phyloP scores from a whole-genome alignment of 2,888 invertebrate genomes.

The Leptogaster cylindrica region DNA sequence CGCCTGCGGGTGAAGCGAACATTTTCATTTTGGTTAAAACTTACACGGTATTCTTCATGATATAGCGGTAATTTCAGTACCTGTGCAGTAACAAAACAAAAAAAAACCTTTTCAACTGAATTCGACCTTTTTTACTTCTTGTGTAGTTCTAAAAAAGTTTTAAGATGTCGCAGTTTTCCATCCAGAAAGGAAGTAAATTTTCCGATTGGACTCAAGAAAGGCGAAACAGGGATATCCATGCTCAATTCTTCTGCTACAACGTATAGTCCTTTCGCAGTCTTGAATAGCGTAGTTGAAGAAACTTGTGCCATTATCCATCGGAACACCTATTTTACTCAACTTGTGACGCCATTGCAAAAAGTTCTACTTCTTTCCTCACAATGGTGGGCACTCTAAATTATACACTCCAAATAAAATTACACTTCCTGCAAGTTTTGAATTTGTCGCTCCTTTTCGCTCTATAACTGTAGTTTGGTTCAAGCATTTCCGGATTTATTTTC shows the following conservation, averaged over 20 bases:
- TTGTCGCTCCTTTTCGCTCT: background rate
- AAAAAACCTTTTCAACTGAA: conserved; percentile 14
- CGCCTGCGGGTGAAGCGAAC: conserved; percentile 21
- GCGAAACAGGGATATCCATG: conserved; percentile 12
- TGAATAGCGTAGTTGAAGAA: conserved; percentile 12
- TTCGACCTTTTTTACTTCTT: background rate
- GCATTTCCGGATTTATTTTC: background rate
- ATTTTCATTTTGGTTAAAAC: conserved; percentile 29
- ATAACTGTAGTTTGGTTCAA: too few species aligned
- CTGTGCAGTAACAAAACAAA: conserved; percentile 27
- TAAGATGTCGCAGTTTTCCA: conserved; percentile 32
- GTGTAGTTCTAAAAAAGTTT: conserved; percentile 25
- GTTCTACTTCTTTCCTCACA: conserved; percentile 32
- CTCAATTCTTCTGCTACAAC: conserved; percentile 29
- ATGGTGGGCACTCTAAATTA: conserved; percentile 27
- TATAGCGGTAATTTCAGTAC: conserved; percentile 12
- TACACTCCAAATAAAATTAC: conserved; percentile 38
- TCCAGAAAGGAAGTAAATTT: conserved; percentile 19
- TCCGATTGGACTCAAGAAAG: conserved; percentile 24
- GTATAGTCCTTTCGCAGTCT: background rate
- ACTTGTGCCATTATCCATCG: conserved; percentile 33
- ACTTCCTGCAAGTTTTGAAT: conserved; percentile 22
- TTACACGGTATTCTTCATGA: conserved; percentile 16
- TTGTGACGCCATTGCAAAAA: conserved; percentile 39
- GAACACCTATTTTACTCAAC: conserved; percentile 40